Conservation (phyloP, 2,113 vertebrate genomes). For the Macaca mulatta region DNA sequence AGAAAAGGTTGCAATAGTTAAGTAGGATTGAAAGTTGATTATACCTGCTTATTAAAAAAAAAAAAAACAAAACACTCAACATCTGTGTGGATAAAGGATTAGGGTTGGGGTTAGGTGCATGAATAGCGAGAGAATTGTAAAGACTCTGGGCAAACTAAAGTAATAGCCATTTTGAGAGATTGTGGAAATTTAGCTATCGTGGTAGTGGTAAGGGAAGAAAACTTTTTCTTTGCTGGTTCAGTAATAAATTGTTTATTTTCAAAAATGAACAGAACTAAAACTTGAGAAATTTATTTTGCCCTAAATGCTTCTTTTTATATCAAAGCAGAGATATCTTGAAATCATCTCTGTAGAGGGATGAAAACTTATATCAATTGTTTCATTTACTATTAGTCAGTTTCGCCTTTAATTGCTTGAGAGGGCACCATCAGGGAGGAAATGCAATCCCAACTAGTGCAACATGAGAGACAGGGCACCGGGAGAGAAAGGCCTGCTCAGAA, state of each 20-base stretch:
- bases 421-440: not conserved
- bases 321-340: not conserved
- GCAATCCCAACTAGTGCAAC: no score
- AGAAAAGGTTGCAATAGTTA: not conserved
- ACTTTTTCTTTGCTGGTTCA: not conserved
- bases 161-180: rapidly evolving
- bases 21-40: not conserved
- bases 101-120: rapidly evolving
- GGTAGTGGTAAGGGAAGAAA: not conserved
- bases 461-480: rapidly evolving
- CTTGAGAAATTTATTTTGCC: not conserved
- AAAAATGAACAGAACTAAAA: not conserved
- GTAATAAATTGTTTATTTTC: not conserved
- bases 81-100: not conserved
- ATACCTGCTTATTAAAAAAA: not conserved
- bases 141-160: not conserved
- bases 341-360: not conserved
- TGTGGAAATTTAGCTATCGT: not conserved
- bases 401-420: no score
- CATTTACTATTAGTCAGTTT: not conserved
- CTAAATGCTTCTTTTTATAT: not conserved
- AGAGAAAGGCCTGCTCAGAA: rapidly evolving
- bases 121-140: not conserved
- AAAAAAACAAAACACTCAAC: not conserved
- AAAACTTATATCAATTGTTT: not conserved